Evolutionary conservation across 2,888 invertebrate genomes (phyloP).

Genomic region (Imbricaverruca yamaguchii): DNA sequence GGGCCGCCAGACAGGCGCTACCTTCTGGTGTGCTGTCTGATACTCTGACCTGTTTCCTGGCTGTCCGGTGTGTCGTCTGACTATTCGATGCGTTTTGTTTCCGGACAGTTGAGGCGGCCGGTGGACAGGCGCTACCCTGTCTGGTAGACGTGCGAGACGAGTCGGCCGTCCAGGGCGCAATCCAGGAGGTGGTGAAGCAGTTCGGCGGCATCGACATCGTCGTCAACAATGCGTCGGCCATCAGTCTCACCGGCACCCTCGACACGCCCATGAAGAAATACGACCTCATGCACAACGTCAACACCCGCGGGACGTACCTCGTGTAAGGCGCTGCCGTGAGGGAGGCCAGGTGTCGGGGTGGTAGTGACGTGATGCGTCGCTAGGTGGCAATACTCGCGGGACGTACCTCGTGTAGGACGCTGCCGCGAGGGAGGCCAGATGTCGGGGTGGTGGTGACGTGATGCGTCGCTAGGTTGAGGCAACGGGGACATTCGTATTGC

Average conservation of each 20-base stretch:
- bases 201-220: slow-evolving; percentile 95
- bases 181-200: slow-evolving; percentile 64
- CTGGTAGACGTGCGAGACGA: slow-evolving; percentile 83
- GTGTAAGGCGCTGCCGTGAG: slow-evolving; percentile 54
- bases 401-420: too few species aligned
- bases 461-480: too few species aligned
- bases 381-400: too few species aligned
- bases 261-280: slow-evolving; percentile 91
- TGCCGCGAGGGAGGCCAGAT: neutral
- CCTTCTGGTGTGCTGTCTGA: too few species aligned
- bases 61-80: too few species aligned
- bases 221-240: slow-evolving; percentile 94
- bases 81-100: too few species aligned
- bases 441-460: too few species aligned
- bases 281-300: slow-evolving; percentile 91
- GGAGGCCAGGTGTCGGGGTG: too few species aligned
- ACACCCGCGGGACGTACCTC: slow-evolving; percentile 89
- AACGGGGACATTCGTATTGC: too few species aligned
- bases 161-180: slow-evolving; percentile 59
- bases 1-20: too few species aligned
- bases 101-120: slow-evolving; percentile 66
- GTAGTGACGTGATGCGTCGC: too few species aligned
- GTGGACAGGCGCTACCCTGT: slow-evolving; percentile 78
- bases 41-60: too few species aligned
- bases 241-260: slow-evolving; percentile 70